phyloP scores from a whole-genome alignment of 2,797 vertebrate genomes.

The Parauchenoglanis punctatus region DNA sequence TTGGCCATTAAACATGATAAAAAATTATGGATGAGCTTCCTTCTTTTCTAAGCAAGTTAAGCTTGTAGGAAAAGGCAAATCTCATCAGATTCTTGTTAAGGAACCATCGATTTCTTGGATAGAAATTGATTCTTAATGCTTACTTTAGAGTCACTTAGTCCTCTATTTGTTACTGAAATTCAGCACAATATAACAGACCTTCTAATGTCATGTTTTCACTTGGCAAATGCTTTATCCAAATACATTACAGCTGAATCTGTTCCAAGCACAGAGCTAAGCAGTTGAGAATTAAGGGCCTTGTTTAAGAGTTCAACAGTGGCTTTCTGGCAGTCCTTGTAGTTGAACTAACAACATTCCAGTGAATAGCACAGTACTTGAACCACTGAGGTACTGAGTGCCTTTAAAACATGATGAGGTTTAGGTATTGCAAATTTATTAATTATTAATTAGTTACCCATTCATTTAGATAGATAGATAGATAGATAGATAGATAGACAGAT shows the following conservation, averaged over 20 bases:
- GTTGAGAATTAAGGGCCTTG: neutral
- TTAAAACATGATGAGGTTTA: neutral
- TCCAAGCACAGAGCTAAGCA: neutral
- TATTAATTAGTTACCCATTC: neutral
- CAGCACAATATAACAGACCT: neutral
- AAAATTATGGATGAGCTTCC: neutral
- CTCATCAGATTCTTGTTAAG: neutral
- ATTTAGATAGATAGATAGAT: neutral
- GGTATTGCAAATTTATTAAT: neutral
- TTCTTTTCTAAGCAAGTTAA: neutral
- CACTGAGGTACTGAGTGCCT: neutral
- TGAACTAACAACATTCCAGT: constrained; percentile 19
- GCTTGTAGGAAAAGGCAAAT: neutral
- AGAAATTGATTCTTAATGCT: neutral
- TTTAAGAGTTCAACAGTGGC: neutral
- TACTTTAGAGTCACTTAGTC: neutral
- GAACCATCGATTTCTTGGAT: neutral
- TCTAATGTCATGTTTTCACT: neutral
- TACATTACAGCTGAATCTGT: neutral
- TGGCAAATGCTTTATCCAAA: neutral
- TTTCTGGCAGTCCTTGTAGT: neutral
- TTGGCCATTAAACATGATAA: neutral
- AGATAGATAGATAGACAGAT: neutral
- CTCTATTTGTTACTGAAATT: neutral
- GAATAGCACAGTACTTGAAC: no score